Conservation (phyloP, 2,797 vertebrate species). For the Coluber constrictor region DNA sequence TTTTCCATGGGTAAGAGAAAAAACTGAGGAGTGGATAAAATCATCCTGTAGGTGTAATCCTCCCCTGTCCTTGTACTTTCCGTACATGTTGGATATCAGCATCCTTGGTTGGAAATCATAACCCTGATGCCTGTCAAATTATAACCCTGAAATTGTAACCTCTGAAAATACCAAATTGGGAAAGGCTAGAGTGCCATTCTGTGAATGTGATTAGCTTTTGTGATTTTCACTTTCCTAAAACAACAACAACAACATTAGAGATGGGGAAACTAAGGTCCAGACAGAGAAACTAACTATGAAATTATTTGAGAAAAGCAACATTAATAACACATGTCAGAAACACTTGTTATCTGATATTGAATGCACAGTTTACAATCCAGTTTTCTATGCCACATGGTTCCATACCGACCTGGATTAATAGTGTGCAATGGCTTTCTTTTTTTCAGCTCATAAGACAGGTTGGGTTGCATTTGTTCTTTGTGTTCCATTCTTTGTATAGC, state of each 20-base stretch:
- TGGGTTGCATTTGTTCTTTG: background rate
- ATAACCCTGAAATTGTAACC: background rate
- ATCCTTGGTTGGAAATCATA: background rate
- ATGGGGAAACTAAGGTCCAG: background rate
- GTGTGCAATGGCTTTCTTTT: accelerated
- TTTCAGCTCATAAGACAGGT: background rate
- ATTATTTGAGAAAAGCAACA: background rate
- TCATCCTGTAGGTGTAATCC: no score
- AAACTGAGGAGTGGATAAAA: background rate
- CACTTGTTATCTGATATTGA: background rate
- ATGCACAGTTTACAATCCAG: background rate
- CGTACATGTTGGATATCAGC: background rate
- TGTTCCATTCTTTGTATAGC: background rate
- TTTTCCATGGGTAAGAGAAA: background rate
- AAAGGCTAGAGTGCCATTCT: background rate
- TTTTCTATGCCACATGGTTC: background rate
- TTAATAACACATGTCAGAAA: accelerated
- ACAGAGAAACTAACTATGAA: background rate
- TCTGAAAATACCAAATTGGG: background rate
- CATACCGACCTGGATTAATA: background rate
- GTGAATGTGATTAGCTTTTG: background rate
- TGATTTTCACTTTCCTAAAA: background rate
- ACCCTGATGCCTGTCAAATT: background rate
- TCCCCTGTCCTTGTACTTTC: background rate
- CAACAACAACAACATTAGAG: background rate